Base-by-base conservation (phyloP, 2,797 vertebrate species). In the Rhadinocentrus ornatus region DNA sequence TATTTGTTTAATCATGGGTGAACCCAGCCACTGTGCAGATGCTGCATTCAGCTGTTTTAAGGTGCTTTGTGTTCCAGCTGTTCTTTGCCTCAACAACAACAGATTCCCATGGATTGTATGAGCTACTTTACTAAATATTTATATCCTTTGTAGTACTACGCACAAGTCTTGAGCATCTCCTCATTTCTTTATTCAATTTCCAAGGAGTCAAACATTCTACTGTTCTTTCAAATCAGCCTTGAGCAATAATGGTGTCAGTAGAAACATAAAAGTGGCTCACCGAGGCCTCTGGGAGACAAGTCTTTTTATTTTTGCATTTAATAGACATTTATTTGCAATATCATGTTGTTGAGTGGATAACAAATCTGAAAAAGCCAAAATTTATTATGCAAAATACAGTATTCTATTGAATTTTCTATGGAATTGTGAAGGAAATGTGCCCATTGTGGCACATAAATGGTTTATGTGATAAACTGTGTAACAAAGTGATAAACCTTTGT, bases 21-120 rank as follows among this genome's bases (percentile, higher is more conserved):
- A 85, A 75, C n/a, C 35, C 52, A 55, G 53, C 50, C 16, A 64
- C 71, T 53, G 68, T 75, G 62, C 88, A 88, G 84, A 88, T 85
- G 84, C 71, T 78, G 78, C 66, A 16, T 82, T 78, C 73, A 56
- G 7, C 75, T 83, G 74, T 79, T 77, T 66, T 71, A 69, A 84
- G 79, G 78, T 86, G 75, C 71, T 64, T 1, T 0, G 7, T 56
- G 73, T 69, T 81, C 75, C 73, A 71, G 84, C 76, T 76, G 78
- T 80, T 81, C 59, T 32, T 24, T 44, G 62, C 41, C 44, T 26
- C 0, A 29, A 48, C 54, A 50, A 26, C 2, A 59, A 54, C 27
- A 34, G 22, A 83, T 80, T 66, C 66, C 52, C 78, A 53, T 31
- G 29, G 63, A 78, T 63, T 56, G 39, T 26, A 4, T 32, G 27